Conservation (phyloP, 2,888 invertebrate genomes). For the Mesochorus sp. region DNA sequence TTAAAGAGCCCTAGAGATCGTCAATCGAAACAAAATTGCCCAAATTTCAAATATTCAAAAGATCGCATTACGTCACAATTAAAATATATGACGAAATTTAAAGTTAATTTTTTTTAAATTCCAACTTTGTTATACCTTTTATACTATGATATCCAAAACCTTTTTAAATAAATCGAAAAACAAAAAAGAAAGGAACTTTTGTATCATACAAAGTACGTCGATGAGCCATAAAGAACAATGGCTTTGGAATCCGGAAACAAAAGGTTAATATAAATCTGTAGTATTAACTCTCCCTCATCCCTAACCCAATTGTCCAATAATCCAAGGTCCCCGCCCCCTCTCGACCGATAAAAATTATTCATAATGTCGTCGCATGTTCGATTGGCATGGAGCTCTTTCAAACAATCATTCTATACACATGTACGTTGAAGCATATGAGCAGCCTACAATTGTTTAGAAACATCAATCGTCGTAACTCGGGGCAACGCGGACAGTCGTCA, state of each 20-base stretch:
- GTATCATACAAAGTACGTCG: no score
- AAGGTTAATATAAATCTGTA: neutral
- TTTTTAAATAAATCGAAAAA: no score
- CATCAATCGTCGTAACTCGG: neutral
- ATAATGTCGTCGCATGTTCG: neutral
- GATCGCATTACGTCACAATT: no score
- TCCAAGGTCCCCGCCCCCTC: neutral
- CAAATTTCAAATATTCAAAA: no score
- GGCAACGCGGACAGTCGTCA: no score
- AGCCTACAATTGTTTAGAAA: neutral
- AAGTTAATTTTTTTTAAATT: neutral
- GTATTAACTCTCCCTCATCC: neutral
- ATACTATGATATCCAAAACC: no score
- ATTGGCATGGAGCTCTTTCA: no score
- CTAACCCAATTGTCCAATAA: neutral
- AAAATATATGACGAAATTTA: no score
- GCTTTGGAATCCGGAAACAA: no score
- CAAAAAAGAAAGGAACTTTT: no score
- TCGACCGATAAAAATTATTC: neutral
- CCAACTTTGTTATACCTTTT: no score
- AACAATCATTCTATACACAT: no score
- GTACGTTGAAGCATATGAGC: neutral
- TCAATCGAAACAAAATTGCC: conserved; percentile 8
- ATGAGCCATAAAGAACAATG: neutral
- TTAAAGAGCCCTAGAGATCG: neutral